Conservation (phyloP, 2,113 vertebrate genomes). For the Crotalus helleri region DNA sequence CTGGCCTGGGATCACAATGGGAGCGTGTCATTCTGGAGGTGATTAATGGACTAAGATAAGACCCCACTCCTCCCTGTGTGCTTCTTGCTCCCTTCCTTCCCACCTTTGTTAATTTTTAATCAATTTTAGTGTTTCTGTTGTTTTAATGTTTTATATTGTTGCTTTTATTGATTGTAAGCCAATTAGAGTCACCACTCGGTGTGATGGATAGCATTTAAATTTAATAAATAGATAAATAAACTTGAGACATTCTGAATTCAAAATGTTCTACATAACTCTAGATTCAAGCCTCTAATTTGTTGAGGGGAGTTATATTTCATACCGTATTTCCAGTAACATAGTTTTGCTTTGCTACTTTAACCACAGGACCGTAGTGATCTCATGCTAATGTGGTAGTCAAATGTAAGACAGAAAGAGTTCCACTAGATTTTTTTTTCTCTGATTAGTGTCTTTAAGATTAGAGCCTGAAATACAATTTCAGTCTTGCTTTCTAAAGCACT, state of each 20-base stretch:
- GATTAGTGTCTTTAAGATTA: background rate
- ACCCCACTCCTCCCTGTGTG: background rate
- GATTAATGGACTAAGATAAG: background rate
- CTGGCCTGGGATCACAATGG: background rate
- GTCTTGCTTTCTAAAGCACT: slow-evolving; percentile 1
- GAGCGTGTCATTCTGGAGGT: background rate
- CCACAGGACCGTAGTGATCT: background rate
- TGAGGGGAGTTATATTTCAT: background rate
- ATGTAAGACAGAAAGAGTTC: background rate
- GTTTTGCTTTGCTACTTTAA: background rate
- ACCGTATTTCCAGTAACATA: background rate
- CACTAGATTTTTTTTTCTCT: background rate
- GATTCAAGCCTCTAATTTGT: background rate
- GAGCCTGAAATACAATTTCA: background rate
- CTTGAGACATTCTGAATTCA: background rate
- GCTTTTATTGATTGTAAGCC: background rate
- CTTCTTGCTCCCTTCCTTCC: background rate
- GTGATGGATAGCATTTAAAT: background rate
- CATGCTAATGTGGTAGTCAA: background rate
- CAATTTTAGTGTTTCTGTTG: background rate
- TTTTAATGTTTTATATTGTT: background rate
- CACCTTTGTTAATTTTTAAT: background rate
- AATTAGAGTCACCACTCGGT: background rate
- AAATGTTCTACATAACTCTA: background rate
- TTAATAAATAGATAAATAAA: background rate